Evolutionary conservation across 2,113 vertebrate genomes (phyloP), one percentile per base, ranked within the genome.

Genomic region (Myiozetetes cayanensis): DNA sequence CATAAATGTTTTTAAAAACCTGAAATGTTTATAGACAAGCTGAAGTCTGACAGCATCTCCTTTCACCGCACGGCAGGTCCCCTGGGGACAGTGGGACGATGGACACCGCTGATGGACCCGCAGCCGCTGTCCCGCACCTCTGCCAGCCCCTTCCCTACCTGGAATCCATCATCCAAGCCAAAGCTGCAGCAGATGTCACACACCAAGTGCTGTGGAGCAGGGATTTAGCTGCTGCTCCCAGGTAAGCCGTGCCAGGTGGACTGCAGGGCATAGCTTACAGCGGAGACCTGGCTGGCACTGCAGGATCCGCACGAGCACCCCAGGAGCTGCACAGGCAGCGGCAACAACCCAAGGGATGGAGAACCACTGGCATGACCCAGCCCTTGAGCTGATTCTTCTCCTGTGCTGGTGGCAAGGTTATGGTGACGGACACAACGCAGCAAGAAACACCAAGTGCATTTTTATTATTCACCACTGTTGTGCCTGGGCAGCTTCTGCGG

Each of bases 21-120:
- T n/a, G 59, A 41, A 93, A 46, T 4, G 31, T 56, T 87, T 33
- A 25, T 33, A 25, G 74, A 85, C 21, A 62, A 66, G 74, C 50
- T 55, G 72, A 43, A 63, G 67, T 53, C 93, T 74, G 87, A 50
- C 43, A 61, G 15, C 1, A 1, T 37, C 55, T 85, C 62, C 72
- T 62, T 28, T 25, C n/a, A 31, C 37, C 0, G 2, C 46, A 10
- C 0, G 7, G 10, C 37, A n/a, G 4, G 1, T 41, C 8, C 59
- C 49, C 14, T 4, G 1, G 3, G 17, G 67, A 39, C 52, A 18
- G 50, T 1, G 1, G 46, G 62, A 37, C 1, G 9, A 43, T 4
- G 15, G 30, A 12, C 0, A 1, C 59, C 63, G 70, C 53, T 0
- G 3, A 37, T 23, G 12, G 49, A 65, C 43, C 15, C 5, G 8